phyloP scores from a whole-genome alignment of 2,888 invertebrate species.

The Rhabditoides inermis region DNA sequence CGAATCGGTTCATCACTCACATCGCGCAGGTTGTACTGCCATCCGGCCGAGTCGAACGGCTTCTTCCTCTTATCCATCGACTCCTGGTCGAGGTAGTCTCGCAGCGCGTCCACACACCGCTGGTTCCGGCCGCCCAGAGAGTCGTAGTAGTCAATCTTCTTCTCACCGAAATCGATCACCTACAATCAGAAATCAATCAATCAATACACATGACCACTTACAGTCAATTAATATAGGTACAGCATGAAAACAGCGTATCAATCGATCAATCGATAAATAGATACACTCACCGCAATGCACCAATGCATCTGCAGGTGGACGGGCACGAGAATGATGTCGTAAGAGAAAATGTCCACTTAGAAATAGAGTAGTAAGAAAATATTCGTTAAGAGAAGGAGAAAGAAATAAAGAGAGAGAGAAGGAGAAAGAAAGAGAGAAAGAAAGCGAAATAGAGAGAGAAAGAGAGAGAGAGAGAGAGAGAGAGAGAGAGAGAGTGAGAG shows the following conservation, averaged over 20 bases:
- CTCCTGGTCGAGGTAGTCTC: slow-evolving; percentile 73
- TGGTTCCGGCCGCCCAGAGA: slow-evolving; percentile 80
- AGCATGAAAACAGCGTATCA: neutral
- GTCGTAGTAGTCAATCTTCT: slow-evolving; percentile 75
- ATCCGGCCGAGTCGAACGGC: slow-evolving; percentile 63
- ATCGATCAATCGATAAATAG: slow-evolving; percentile 2
- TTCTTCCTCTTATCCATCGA: slow-evolving; percentile 76
- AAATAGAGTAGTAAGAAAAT: no score
- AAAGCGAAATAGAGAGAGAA: no score
- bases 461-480: no score
- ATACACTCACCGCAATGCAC: slow-evolving; percentile 69
- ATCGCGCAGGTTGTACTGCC: slow-evolving; percentile 53
- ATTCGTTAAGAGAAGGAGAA: no score
- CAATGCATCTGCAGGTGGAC: slow-evolving; percentile 93
- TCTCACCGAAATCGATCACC: slow-evolving; percentile 70
- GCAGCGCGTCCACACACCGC: slow-evolving; percentile 65
- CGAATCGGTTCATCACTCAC: no score
- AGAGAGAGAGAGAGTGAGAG: no score
- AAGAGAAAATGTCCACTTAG: slow-evolving; percentile 68
- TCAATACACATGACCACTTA: no score
- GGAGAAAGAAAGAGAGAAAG: no score
- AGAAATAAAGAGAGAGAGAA: no score
- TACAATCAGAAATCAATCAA: no score
- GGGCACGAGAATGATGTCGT: slow-evolving; percentile 78
- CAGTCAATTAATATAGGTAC: no score